These are phyloP conservation scores for Seladonia tumulorum DNA, from an alignment of 2,888 invertebrate species.

Conservation along the genomic window DNA sequence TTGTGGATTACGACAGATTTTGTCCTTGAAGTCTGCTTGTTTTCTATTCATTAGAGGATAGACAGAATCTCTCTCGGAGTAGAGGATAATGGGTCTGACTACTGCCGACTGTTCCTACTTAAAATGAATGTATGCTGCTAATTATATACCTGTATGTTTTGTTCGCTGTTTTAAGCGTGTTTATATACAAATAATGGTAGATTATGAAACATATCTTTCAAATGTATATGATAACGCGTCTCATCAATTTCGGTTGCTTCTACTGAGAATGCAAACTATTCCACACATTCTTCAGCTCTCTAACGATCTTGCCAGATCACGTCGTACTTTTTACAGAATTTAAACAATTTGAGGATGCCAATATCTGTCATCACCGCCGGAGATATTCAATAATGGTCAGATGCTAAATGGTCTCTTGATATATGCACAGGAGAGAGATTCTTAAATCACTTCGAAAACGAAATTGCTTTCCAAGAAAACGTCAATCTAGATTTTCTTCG, in stretches of 20 bases:
- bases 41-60: neutral
- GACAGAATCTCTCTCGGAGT: neutral
- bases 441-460: neutral
- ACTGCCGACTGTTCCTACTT: neutral
- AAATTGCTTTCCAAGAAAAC: conserved; percentile 2
- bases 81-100: neutral
- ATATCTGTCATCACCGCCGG: neutral
- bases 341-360: neutral
- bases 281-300: neutral
- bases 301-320: neutral
- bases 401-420: neutral
- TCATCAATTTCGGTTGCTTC: neutral
- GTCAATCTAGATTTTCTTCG: conserved; percentile 9
- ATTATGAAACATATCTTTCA: neutral
- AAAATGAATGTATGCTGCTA: neutral
- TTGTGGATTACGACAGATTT: neutral
- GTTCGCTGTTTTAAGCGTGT: neutral
- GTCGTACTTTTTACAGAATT: neutral
- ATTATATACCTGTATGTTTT: neutral
- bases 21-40: no score
- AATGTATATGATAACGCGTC: neutral
- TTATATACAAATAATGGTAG: neutral
- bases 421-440: neutral
- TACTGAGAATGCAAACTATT: neutral
- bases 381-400: neutral